Conservation (phyloP, 2,888 invertebrate species). For the Pachymerium ferrugineum region DNA sequence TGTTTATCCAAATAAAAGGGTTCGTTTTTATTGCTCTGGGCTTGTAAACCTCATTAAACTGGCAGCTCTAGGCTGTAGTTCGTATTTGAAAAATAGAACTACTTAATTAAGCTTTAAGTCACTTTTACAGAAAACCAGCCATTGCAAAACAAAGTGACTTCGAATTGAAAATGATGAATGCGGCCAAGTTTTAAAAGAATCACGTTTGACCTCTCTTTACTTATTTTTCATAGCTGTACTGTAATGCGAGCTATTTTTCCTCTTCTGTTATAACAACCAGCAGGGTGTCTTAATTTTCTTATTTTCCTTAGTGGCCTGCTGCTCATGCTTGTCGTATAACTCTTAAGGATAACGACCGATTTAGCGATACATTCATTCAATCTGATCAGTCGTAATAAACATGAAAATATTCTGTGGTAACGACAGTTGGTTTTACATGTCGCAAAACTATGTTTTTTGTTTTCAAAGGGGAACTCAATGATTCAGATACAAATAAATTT, state of each 20-base stretch:
- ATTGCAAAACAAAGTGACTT: neutral
- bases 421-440: no score
- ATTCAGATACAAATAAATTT: neutral
- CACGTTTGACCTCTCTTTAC: constrained; percentile 24
- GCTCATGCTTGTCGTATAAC: constrained; percentile 7
- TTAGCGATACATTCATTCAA: neutral
- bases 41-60: constrained; percentile 21
- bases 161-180: neutral
- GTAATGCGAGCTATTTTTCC: constrained; percentile 2
- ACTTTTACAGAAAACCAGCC: neutral
- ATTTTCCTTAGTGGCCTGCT: constrained; percentile 15
- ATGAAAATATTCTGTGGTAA: no score
- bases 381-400: no score
- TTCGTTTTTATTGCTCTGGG: constrained; percentile 10
- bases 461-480: no score
- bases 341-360: constrained; percentile 12
- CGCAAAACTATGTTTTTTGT: no score
- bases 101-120: no score
- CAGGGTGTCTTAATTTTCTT: constrained; percentile 20
- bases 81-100: no score
- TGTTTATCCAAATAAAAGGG: constrained; percentile 6
- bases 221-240: neutral
- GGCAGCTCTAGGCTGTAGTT: neutral
- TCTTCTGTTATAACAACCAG: constrained; percentile 2
- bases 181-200: neutral